phyloP scores from a whole-genome alignment of 2,113 vertebrate species.

The Istiophorus platypterus region DNA sequence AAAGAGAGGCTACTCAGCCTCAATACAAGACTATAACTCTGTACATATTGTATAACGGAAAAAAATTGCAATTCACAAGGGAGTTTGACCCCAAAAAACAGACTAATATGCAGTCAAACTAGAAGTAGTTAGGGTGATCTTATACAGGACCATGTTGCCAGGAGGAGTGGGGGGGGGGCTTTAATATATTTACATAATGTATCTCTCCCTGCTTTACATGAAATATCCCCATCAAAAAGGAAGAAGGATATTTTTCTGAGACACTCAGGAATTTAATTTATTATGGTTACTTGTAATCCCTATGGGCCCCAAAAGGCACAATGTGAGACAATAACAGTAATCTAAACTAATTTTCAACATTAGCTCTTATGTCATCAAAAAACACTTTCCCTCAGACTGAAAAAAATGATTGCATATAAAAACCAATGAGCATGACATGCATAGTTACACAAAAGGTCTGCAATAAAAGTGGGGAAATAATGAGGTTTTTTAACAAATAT shows the following conservation, averaged over 20 bases:
- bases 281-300: background rate
- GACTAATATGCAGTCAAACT: background rate
- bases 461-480: slow-evolving; percentile 34
- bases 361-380: background rate
- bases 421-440: slow-evolving; percentile 7
- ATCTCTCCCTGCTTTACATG: background rate
- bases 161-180: background rate
- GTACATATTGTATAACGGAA: too few species aligned
- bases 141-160: background rate
- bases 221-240: background rate
- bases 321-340: background rate
- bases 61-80: too few species aligned
- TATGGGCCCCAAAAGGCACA: background rate
- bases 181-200: background rate
- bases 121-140: background rate
- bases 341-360: slow-evolving; percentile 14
- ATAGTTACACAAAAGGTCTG: slow-evolving; percentile 33
- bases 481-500: slow-evolving; percentile 45
- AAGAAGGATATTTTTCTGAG: background rate
- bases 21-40: too few species aligned
- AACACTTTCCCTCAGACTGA: slow-evolving; percentile 1
- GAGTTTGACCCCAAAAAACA: too few species aligned
- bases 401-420: slow-evolving; percentile 4
- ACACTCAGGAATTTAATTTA: background rate
- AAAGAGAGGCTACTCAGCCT: too few species aligned